Evolutionary conservation across 2,113 vertebrate genomes (phyloP), one percentile per base, ranked within the genome.

Genomic region (Anarrhichthys ocellatus): DNA sequence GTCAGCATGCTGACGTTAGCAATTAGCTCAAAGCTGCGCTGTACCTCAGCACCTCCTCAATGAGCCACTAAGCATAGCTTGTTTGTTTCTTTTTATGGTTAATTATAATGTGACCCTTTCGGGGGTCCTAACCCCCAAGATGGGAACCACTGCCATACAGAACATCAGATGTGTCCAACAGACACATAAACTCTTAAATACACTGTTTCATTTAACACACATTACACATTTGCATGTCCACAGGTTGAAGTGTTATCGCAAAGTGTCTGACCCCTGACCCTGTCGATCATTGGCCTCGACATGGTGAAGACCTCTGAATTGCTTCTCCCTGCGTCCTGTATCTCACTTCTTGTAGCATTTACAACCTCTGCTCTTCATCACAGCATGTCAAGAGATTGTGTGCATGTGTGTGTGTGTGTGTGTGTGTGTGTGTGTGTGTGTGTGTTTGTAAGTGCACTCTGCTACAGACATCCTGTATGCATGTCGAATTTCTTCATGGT

Each of bases 301-400:
- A 79, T 29, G 76, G 66, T 74, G 81, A 81, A 59, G 81, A 75
- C 73, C 83, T 84, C 76, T 76, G 73, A 62, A 81, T 73, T 78
- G 78, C 85, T 85, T 62, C 69, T 83, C 69, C 18, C 73, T 84
- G 52, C 70, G 50, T 87, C 80, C 54, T 3, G 17, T 74, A 87
- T 81, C 61, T 58, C 77, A 54, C 72, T 76, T 59, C 85, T 82
- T 73, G 68, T 87, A 84, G 84, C 66, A 46, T 85, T 84, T 67
- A 80, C 81, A 86, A 87, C 87, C 87, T 82, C 90, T 87, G 88
- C 87, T 90, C 89, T 80, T 90, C 88, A 89, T 91, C 89, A 84
- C 86, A 89, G 86, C 78, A 27, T 80, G 88, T 64, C 65, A 74
- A 44, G 73, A 50, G 34, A 69, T 52, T 27, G 44, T 67, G 69